phyloP scores from a whole-genome alignment of 1,140 invertebrate species.

The Aphelenchoides fujianensis region DNA sequence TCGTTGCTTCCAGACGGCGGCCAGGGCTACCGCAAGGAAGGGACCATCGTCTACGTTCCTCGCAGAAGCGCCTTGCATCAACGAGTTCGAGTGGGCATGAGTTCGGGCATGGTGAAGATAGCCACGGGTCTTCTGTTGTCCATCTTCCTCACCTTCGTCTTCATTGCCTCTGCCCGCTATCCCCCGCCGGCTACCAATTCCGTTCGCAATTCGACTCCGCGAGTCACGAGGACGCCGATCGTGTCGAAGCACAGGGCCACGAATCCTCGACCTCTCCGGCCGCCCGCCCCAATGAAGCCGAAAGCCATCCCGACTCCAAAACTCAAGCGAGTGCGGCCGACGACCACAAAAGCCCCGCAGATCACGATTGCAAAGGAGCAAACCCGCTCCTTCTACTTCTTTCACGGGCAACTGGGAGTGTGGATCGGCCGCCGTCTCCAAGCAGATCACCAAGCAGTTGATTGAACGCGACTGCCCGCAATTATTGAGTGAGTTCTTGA shows the following conservation, averaged over 20 bases:
- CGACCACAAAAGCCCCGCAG: too few relatives aligned
- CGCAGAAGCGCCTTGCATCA: neutral
- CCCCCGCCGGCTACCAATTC: too few relatives aligned
- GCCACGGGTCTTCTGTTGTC: neutral
- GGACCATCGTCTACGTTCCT: neutral
- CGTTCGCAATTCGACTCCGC: neutral
- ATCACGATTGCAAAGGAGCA: too few relatives aligned
- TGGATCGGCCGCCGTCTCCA: neutral
- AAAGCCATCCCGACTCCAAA: neutral
- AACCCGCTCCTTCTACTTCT: too few relatives aligned
- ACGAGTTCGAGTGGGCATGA: neutral
- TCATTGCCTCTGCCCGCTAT: neutral
- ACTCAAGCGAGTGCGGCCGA: neutral
- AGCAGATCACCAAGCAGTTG: neutral
- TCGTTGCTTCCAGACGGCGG: neutral
- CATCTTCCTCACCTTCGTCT: neutral
- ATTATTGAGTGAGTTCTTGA: neutral
- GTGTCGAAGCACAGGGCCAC: neutral
- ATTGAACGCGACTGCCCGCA: slow-evolving; percentile 7
- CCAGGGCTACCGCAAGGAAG: neutral
- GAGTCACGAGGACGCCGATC: neutral
- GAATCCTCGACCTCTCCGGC: too few relatives aligned
- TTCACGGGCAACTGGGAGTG: neutral
- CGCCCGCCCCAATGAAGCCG: neutral
- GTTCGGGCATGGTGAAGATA: neutral